Evolutionary conservation across 2,888 invertebrate genomes (phyloP), one percentile per base, ranked within the genome.

Genomic region (Branchipolynoe longqiensis): DNA sequence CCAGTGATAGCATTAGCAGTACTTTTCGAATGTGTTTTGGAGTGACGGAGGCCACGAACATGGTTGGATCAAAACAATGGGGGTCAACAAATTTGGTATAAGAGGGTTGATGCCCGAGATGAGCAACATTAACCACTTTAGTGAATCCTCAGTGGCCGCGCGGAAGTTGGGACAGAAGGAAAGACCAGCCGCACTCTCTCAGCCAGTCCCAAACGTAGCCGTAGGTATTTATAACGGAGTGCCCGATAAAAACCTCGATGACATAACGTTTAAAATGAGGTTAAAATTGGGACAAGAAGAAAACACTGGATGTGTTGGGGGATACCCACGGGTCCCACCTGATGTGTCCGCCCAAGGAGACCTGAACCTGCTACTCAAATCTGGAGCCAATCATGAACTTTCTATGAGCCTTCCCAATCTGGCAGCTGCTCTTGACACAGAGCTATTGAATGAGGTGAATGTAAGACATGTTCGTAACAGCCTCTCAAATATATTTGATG

Each of bases 321-420:
- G 22, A 28, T 25, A 25, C 14, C 40, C 2, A 41, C 40, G 74
- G n/a, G 38, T 25, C 74, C 74, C 74, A 40, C 48, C 74, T 12
- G 74, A 74, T 33, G 28, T 64, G 33, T 31, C 64, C n/a, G 33
- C 12, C 33, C 28, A 33, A 33, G 64, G 64, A 28, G 22, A 33
- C n/a, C 41, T 74, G 3, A 74, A 40, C 41, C 6, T 74, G 14
- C 74, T 74, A n/a, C 41, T 74, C 28, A 82, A 56, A 41, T 25
- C 33, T 82, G 48, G 33, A 28, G 28, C 81, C 38, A 73, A 28
- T 28, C 83, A 86, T 84, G 86, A 86, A 48, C 41, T 86, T 28
- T 86, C 86, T 8, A 84, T 74, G 59, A 86, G 86, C 78, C 62
- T 86, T n/a, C 86, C 86, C 22, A 86, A 86, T 41, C 36, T 86